phyloP scores from a whole-genome alignment of 2,888 invertebrate species.

The Willowsia nigromaculata region DNA sequence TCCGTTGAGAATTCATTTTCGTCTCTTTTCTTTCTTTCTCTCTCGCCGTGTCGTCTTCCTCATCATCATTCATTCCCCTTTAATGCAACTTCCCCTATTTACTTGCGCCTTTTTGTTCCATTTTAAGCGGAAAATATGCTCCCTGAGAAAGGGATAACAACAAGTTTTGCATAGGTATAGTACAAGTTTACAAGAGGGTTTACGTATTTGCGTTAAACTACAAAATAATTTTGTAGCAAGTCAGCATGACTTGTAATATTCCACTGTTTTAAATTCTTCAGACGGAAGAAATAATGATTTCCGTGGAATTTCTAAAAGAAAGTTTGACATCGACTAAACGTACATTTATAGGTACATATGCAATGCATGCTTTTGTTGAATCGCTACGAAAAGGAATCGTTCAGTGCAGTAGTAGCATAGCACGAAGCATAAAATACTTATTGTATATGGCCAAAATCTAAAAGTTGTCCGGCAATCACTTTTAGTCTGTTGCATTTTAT shows the following conservation, averaged over 20 bases:
- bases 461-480: too few relatives aligned
- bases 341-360: too few relatives aligned
- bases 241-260: slow-evolving; percentile 38
- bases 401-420: too few relatives aligned
- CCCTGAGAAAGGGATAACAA: not conserved
- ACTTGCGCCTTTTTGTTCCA: not conserved
- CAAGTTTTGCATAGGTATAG: not conserved
- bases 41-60: slow-evolving; percentile 17
- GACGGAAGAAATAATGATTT: not conserved
- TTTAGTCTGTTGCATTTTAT: too few relatives aligned
- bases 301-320: not conserved
- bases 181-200: not conserved
- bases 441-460: too few relatives aligned
- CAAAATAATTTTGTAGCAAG: not conserved
- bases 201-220: not conserved
- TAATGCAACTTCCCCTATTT: not conserved
- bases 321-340: not conserved
- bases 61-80: slow-evolving; percentile 40
- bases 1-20: slow-evolving; percentile 68
- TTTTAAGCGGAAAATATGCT: not conserved
- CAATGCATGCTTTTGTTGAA: too few relatives aligned
- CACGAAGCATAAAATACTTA: too few relatives aligned
- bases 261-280: slow-evolving; percentile 21
- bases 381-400: too few relatives aligned
- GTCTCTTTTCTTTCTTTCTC: slow-evolving; percentile 13